Base-by-base conservation (phyloP, 1,140 invertebrate species). In the Delia radicum region DNA sequence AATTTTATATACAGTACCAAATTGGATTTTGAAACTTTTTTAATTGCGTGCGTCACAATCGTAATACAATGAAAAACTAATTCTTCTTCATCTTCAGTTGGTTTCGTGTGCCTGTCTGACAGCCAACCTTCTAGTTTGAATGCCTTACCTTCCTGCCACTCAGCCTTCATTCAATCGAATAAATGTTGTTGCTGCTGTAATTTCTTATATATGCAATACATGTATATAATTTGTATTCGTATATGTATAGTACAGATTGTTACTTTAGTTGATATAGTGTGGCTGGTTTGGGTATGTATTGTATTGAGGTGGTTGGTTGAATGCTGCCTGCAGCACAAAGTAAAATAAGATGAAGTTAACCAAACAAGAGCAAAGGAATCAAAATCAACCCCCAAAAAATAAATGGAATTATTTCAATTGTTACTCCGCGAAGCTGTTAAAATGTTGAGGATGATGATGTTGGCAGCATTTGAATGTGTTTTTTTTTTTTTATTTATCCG, bases 21-120 rank as follows among this genome's bases (percentile, higher is more conserved):
- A 85, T 82, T 83, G 80, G 75, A 85, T 85, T 85, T 83, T 81
- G 82, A 85, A 85, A 83, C 83, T 85, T 85, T 85, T 83, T 83
- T 82, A 85, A 85, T 85, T 83, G 81, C 65, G 29, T 82, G 31
- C 21, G 18, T 77, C 27, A 76, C 61, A 73, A 74, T 77, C 29
- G 31, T 33, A 69, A 37, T 18, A 37, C 18, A 69, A n/a, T 12
- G 5, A 21, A 6, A 69, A 5, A 33, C 63, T 18, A 4, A 7
- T 13, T 8, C 55, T 21, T 33, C 4, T 33, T n/a, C n/a, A n/a
- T n/a, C n/a, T n/a, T n/a, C n/a, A n/a, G 10, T 42, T 10, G n/a
- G 37, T 42, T 42, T 42, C 37, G 37, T 42, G 37, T 42, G 37
- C 12, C 37, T 15, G 37, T 42, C 37, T 42, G 37, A 42, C 37